Base-by-base conservation (phyloP, 2,888 invertebrate species). In the Caenorhabditis uteleia region DNA sequence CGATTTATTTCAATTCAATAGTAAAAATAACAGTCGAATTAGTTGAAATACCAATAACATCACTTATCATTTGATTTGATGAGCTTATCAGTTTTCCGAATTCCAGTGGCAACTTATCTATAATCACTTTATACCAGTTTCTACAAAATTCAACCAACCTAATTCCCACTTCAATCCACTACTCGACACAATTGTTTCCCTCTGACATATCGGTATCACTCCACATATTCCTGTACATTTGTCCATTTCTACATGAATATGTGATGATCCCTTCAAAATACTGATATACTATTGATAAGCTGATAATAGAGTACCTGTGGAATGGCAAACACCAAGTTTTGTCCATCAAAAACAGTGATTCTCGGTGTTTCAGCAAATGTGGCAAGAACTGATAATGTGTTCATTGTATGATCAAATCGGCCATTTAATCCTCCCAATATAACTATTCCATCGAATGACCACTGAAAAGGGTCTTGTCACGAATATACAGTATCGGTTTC, bases 341-440 rank as follows among this genome's bases (percentile, higher is more conserved):
- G 42, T 0, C 53, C 44, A 23, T 70, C 70, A 2, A 70, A 10
- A 0, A 53, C 58, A 14, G 40, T 23, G 4, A 70, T 43, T 4
- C 18, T 33, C 18, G 1, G 2, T n/a, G 4, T 10, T 1, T 49
- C 20, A 2, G 20, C 27, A 20, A 54, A 61, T 8, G n/a, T 42
- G 1, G 45, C 26, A 18, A 80, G 36, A 1, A 75, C 65, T 23
- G 78, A 75, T 20, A 80, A 23, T 2, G 77, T 69, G 1, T 74
- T 68, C 56, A 80, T 57, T 1, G 74, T 71, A 59, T 80, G 80
- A 50, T 80, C 80, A 61, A 80, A 78, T 10, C 80, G 68, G 1
- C 79, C 79, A 21, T 68, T 64, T 10, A 79, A 62, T 12, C 78
- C 66, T 2, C 66, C 66, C 7, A 66, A 31, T 1, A 66, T 20